Conservation (phyloP, 2,888 invertebrate genomes). For the Caenorhabditis macrosperma region DNA sequence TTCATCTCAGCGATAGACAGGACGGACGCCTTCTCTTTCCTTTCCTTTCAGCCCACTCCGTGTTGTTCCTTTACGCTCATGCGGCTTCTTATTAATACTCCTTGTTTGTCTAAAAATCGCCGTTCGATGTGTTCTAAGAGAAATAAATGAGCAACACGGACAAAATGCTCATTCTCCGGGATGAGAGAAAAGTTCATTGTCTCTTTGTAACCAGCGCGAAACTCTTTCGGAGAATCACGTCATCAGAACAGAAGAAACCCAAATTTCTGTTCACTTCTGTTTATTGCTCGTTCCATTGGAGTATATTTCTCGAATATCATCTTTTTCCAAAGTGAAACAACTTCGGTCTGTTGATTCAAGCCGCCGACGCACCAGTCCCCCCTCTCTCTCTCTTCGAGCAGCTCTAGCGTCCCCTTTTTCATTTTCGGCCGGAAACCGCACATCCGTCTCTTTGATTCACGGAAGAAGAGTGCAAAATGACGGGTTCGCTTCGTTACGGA, state of each 20-base stretch:
- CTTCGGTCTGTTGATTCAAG: slow-evolving; percentile 14
- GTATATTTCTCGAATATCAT: not conserved
- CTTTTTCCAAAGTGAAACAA: not conserved
- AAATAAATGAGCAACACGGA: too few relatives aligned
- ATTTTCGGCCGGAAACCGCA: slow-evolving; percentile 33
- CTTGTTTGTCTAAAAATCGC: not conserved
- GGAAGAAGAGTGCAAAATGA: slow-evolving; percentile 23
- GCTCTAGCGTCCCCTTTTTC: slow-evolving; percentile 18
- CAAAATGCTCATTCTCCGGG: too few relatives aligned
- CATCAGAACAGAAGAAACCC: not conserved
- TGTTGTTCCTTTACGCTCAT: not conserved
- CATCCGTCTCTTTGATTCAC: slow-evolving; percentile 48
- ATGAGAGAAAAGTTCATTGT: too few relatives aligned
- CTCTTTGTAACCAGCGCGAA: too few relatives aligned
- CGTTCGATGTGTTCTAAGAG: too few relatives aligned
- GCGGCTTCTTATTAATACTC: not conserved
- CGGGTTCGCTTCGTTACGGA: slow-evolving; percentile 16
- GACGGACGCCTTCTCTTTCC: slow-evolving; percentile 7
- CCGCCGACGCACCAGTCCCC: not conserved
- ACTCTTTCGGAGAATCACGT: too few relatives aligned
- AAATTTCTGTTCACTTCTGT: not conserved
- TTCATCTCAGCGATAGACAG: slow-evolving; percentile 22
- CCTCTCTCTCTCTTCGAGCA: not conserved
- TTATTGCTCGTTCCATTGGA: not conserved
- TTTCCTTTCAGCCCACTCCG: slow-evolving; percentile 12